Base-by-base conservation (phyloP, 2,888 invertebrate species). In the Podabrus alpinus region DNA sequence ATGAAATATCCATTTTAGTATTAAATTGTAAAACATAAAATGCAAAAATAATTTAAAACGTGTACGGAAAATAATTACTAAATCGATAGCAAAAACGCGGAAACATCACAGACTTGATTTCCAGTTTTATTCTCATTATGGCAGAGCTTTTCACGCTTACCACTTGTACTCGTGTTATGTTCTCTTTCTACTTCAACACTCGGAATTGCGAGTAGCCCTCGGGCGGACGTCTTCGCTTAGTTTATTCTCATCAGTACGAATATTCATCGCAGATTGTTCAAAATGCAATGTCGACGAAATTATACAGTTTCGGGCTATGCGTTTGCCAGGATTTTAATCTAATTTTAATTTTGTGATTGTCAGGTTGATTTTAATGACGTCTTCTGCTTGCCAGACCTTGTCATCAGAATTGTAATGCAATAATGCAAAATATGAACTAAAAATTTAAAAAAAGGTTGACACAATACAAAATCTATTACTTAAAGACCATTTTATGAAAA, bases 321-420 rank as follows among this genome's bases (percentile, higher is more conserved):
- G 71, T 71, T 74, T 71, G 77, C 71, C 62, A 59, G 72, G 75
- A 77, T 74, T 77, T 77, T 77, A 77, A 77, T 77, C 68, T 71
- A 75, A 77, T 77, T 75, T 75, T 75, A 74, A 75, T 77, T 74
- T 62, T 61, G 66, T 77, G 73, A 77, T 77, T 77, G 77, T 77
- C 76, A 71, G 78, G 74, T 79, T 78, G 76, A 78, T 77, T 79
- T 78, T 78, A 78, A 78, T 77, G 78, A 79, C 72, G 77, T 78
- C 78, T 76, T 75, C 76, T 72, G 72, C 75, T 69, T 73, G 67
- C 71, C 71, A 61, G 59, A 59, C 67, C 60, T 59, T 29, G 60
- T 61, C 71, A 25, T 67, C 17, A 17, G 17, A 59, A 66, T 71
- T 67, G 62, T 45, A 25, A 45, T 67, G 71, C 25, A 25, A 71